Evolutionary conservation across 35 echinoderm and acorn worm genomes (phyloP), one percentile per base, ranked within the genome.

Genomic region (Holothuria glaberrima): DNA sequence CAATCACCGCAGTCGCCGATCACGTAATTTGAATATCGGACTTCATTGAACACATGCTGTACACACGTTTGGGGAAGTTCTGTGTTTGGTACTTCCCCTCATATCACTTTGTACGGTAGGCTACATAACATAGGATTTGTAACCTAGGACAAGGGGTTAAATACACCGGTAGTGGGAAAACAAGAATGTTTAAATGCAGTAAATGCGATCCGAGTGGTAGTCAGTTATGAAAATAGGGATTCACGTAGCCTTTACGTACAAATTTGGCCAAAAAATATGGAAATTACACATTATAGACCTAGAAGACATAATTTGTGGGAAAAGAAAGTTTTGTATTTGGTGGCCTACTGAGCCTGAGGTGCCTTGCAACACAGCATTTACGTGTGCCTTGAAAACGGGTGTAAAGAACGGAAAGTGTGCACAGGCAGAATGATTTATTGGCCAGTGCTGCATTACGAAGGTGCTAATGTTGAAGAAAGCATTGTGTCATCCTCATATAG

Each of bases 1-100:
- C 85, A 87, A 87, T 87, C 85, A 87, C 85, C 85, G 85, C 54
- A 87, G 85, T 87, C 66, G 85, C 54, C 85, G 85, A 87, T 87
- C 85, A 87, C 66, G 65, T 87, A 87, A 87, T 87, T 87, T 87
- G 85, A 87, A 87, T 87, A 87, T 87, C 85, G 85, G 85, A 84
- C 59, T 63, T 71, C 34, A 87, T 87, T 87, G 65, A 87, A 87
- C 85, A 87, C 66, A 69, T 69, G 60, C 85, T 56, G 85, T 87
- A 87, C 85, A 87, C 62, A 87, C 67, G 85, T 71, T 87, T 84
- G 80, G 80, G 46, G 7, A 84, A 62, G 79, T 83, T 59, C 3
- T 54, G 50, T 63, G 54, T 59, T 84, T 63, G 80, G 80, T 61
- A 61, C 57, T 84, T 84, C 57, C 52, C 80, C 59, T 63, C 80